Percentiles rank a stretch among this genome's conserved stretches.
Conservation (phyloP, 1,140 invertebrate genomes). For the Atopsyche davidsoni region DNA sequence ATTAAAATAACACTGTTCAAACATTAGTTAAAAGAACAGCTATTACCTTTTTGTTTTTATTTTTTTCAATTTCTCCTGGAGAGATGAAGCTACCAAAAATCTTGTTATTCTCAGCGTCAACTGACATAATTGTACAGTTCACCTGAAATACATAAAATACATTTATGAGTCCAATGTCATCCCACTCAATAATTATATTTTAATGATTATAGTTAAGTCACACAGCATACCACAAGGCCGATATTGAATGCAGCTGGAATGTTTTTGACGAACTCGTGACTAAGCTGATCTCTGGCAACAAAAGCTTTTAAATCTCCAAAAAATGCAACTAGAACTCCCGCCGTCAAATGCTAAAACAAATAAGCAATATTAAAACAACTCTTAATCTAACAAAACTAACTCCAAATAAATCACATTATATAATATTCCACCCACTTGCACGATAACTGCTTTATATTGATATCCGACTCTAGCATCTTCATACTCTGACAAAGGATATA, state of each 20-base stretch:
- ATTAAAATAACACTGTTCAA: conserved; percentile 6
- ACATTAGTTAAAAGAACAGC: neutral
- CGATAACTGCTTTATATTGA: conserved; percentile 52
- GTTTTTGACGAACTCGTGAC: conserved; percentile 38
- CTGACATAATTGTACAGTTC: conserved; percentile 40
- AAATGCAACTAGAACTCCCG: conserved; percentile 53
- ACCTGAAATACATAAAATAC: no score
- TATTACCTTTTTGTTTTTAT: conserved; percentile 1
- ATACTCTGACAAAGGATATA: conserved; percentile 44
- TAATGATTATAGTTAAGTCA: neutral
- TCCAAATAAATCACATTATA: neutral
- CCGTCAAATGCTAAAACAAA: conserved; percentile 30
- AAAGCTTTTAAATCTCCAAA: conserved; percentile 54
- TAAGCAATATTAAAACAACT: no score
- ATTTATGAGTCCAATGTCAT: no score
- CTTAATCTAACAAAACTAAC: neutral
- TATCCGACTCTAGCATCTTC: conserved; percentile 45
- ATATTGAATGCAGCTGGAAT: conserved; percentile 48
- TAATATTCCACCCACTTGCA: conserved; percentile 33
- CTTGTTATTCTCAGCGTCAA: conserved; percentile 38
- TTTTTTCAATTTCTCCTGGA: conserved; percentile 14
- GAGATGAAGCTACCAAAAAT: conserved; percentile 40
- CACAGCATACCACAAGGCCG: conserved; percentile 53
- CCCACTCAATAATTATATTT: neutral
- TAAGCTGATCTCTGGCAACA: conserved; percentile 48